These are phyloP conservation scores for Dipodomys ordii DNA, from an alignment of 2,113 vertebrate species.

Conservation along the genomic window DNA sequence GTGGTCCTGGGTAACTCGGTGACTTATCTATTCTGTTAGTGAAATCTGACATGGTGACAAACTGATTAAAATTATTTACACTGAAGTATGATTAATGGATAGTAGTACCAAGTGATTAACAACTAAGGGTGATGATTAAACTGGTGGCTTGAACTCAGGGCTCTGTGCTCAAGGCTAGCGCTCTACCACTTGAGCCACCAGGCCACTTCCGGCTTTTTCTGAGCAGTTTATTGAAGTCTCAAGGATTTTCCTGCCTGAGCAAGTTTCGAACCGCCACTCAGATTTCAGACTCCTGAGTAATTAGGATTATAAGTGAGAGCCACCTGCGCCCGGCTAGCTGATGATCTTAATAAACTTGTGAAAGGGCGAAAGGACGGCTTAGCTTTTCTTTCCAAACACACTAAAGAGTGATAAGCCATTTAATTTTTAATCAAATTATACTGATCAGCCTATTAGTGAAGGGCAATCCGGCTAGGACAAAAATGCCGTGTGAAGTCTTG, in stretches of 20 bases:
- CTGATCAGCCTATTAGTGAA: slow-evolving; percentile 20
- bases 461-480: neutral
- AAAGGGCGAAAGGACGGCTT: neutral
- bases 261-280: too few species aligned
- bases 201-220: too few species aligned
- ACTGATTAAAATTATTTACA: slow-evolving; percentile 38
- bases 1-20: neutral
- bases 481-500: neutral
- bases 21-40: neutral
- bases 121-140: slow-evolving; percentile 24
- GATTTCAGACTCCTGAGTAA: too few species aligned
- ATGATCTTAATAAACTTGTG: slow-evolving; percentile 1
- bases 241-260: too few species aligned
- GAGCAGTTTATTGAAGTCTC: too few species aligned
- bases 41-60: slow-evolving; percentile 15
- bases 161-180: too few species aligned
- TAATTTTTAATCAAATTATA: slow-evolving; percentile 52
- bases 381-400: slow-evolving; percentile 28
- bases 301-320: too few species aligned
- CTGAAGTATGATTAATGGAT: neutral
- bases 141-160: neutral
- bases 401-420: neutral
- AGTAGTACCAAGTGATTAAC: neutral
- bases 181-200: too few species aligned
- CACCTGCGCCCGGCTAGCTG: neutral